Evolutionary conservation across 2,113 vertebrate genomes (phyloP), one percentile per base, ranked within the genome.

Genomic region (Macrotis lagotis): DNA sequence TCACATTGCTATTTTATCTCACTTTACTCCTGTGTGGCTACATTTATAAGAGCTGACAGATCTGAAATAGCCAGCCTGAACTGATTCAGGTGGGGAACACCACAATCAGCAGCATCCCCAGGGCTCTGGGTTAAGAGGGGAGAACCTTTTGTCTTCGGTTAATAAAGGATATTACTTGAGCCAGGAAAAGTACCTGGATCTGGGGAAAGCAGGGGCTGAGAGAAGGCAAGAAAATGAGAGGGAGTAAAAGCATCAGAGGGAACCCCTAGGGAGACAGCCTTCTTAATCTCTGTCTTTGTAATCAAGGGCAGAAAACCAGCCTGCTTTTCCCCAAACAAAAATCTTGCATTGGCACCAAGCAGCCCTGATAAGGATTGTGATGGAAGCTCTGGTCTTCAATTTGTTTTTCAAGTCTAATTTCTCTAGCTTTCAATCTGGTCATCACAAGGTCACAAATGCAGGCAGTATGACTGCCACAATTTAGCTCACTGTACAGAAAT

Each of bases 41-140:
- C 97, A 25, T 96, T 98, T 93, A 97, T 93, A 96, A 96, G 98
- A 98, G 97, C 98, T 96, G 98, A 91, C 97, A 97, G 98, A 93
- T 97, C 93, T 97, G 97, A 95, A 98, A 96, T 95, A 94, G 97
- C 97, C 96, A 97, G 91, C 98, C 94, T 91, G 96, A 51, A 11
- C 48, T 5, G 96, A 92, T 94, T 94, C 97, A 37, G 98, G 96
- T 66, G 91, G 95, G 37, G 55, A 93, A 83, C 0, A 44, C 48
- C n/a, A 97, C 96, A 66, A 25, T 91, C 91, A 1, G 31, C 6
- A 44, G 91, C 89, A 96, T 49, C 93, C 51, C 0, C 9, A 97
- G 97, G 97, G 44, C 48, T 5, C 2, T 0, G 0, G 10, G 48
- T 3, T 1, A 0, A 0, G 92, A 96, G 93, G 83, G 91, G 51